phyloP scores from a whole-genome alignment of 30 jellyfish, hydroid and myxozoan genomes.

The Aurelia sp. region DNA sequence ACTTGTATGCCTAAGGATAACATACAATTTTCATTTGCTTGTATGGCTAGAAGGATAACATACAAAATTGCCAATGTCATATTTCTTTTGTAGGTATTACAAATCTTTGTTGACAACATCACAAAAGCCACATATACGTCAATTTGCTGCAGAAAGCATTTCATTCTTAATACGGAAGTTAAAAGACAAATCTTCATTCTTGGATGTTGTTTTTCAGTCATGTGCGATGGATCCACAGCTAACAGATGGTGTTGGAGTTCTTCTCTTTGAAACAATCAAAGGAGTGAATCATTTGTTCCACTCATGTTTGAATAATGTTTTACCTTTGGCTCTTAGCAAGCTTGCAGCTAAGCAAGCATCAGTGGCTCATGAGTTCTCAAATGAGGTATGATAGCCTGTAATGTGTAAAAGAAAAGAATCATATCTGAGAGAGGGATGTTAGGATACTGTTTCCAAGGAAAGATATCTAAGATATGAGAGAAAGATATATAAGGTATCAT shows the following conservation, averaged over 20 bases:
- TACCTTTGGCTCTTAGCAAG: slow-evolving; percentile 4
- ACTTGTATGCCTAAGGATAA: background rate
- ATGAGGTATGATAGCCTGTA: background rate
- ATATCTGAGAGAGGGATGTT: no score
- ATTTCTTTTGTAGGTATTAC: slow-evolving; percentile 42
- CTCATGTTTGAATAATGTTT: slow-evolving; percentile 60
- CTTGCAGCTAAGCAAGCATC: slow-evolving; percentile 4
- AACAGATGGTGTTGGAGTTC: slow-evolving; percentile 73
- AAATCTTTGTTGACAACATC: slow-evolving; percentile 47
- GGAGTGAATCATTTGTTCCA: slow-evolving; percentile 65
- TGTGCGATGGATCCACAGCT: slow-evolving; percentile 34
- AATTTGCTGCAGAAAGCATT: slow-evolving; percentile 87
- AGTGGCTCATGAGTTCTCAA: background rate
- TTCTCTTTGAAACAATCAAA: slow-evolving; percentile 76
- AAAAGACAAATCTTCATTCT: slow-evolving; percentile 37
- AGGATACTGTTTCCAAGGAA: no score
- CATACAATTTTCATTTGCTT: background rate
- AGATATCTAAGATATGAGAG: no score
- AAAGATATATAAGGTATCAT: no score
- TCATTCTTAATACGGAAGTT: slow-evolving; percentile 77
- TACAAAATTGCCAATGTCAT: no score
- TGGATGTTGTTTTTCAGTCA: slow-evolving; percentile 51
- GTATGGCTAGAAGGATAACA: no score
- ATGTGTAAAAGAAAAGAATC: background rate
- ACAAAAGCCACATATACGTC: slow-evolving; percentile 72